phyloP scores from a whole-genome alignment of 92 coral and sea anemone species.

The Siderastrea siderea region DNA sequence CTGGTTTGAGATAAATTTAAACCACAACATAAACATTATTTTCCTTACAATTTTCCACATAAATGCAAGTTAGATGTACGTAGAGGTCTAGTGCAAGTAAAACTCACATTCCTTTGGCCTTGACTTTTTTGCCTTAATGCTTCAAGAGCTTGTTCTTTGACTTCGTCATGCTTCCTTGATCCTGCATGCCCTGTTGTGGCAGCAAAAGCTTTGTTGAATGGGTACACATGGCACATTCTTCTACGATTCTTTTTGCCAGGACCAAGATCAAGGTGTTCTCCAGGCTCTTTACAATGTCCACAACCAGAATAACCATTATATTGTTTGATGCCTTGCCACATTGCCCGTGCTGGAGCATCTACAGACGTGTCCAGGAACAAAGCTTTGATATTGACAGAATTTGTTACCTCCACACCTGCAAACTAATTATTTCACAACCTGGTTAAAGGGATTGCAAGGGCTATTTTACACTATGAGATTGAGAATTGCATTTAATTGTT shows the following conservation, averaged over 20 bases:
- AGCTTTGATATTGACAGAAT: constrained; percentile 30
- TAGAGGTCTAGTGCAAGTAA: neutral
- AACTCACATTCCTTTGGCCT: constrained; percentile 22
- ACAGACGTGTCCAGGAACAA: constrained; percentile 49
- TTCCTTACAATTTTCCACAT: too few relatives aligned
- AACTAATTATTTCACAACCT: neutral
- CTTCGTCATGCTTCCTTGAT: constrained; percentile 21
- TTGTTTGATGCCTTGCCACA: constrained; percentile 47
- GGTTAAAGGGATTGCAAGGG: too few relatives aligned
- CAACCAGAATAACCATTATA: constrained; percentile 69
- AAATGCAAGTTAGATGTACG: too few relatives aligned
- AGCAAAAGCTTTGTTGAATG: constrained; percentile 45
- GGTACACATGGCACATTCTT: constrained; percentile 51
- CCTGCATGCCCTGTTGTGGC: constrained; percentile 61
- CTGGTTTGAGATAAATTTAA: too few relatives aligned
- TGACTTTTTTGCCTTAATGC: constrained; percentile 43
- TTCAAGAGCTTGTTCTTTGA: constrained; percentile 50
- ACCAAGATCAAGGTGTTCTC: constrained; percentile 61
- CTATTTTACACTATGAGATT: too few relatives aligned
- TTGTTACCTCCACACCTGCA: neutral
- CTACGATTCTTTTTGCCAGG: constrained; percentile 38
- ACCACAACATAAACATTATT: too few relatives aligned
- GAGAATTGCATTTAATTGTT: too few relatives aligned
- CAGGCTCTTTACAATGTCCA: constrained; percentile 52
- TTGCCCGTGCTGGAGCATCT: constrained; percentile 63